A percentile compares a stretch with the other conserved stretches of the same genome.
phyloP scores from a whole-genome alignment of 2,888 invertebrate genomes.

The Quadroppia sp. region DNA sequence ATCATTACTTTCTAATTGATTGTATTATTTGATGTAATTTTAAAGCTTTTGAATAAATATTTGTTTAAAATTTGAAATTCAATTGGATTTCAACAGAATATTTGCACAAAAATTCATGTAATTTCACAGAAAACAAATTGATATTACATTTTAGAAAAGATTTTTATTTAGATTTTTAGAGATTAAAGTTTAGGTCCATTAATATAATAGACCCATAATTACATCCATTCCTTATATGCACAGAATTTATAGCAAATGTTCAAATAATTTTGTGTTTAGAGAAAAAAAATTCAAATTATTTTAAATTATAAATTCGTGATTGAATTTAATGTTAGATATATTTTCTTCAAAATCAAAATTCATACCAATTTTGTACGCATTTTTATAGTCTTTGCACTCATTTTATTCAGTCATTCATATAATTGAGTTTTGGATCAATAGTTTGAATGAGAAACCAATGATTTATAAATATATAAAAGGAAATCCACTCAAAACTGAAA shows the following conservation, averaged over 20 bases:
- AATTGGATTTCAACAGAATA: no score
- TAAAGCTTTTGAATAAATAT: no score
- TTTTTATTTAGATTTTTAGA: background rate
- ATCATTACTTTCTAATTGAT: no score
- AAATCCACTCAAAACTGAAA: background rate
- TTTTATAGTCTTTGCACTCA: constrained; percentile 9
- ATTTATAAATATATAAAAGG: background rate
- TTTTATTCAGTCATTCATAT: constrained; percentile 13
- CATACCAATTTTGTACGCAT: background rate
- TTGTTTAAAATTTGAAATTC: no score
- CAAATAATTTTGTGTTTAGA: background rate
- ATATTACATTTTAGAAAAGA: background rate
- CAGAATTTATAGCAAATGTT: background rate
- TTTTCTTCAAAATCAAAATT: background rate
- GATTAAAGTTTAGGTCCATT: background rate
- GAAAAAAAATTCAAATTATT: no score
- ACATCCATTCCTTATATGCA: constrained; percentile 4
- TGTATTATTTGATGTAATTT: no score
- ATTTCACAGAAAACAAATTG: background rate
- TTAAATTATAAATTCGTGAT: constrained; percentile 24
- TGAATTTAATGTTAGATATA: background rate
- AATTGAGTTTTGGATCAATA: constrained; percentile 7
- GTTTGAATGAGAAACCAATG: background rate
- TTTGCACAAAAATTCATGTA: no score
- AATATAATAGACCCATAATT: constrained; percentile 3